These are phyloP conservation scores for Fragum fragum DNA, from an alignment of 2,888 invertebrate genomes.

Conservation along the genomic window DNA sequence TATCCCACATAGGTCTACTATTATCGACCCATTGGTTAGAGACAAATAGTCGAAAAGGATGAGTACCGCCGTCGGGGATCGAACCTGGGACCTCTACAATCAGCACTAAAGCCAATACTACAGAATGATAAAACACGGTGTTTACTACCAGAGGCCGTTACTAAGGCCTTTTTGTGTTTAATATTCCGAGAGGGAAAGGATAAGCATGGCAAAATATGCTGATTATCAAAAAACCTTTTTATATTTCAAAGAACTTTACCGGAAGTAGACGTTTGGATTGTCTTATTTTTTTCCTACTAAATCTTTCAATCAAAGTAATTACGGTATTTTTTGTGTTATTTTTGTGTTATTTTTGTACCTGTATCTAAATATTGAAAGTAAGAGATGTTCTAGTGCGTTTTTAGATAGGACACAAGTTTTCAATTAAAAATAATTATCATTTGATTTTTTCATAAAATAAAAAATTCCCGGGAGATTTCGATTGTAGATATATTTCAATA, in stretches of 20 bases:
- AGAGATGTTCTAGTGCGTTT: background rate
- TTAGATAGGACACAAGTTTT: background rate
- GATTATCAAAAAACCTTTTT: background rate
- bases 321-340: background rate
- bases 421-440: background rate
- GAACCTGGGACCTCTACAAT: too few relatives aligned
- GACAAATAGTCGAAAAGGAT: too few relatives aligned
- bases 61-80: too few relatives aligned
- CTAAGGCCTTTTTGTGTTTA: background rate
- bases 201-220: background rate
- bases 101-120: too few relatives aligned
- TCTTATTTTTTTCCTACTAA: slow-evolving; percentile 9
- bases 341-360: slow-evolving; percentile 2
- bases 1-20: too few relatives aligned
- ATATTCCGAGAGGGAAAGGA: background rate
- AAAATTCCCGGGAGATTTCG: too few relatives aligned
- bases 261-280: slow-evolving; percentile 12
- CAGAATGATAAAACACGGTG: too few relatives aligned
- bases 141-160: too few relatives aligned
- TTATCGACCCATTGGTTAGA: too few relatives aligned
- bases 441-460: too few relatives aligned
- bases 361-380: background rate
- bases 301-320: slow-evolving; percentile 11
- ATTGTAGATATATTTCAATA: too few relatives aligned
- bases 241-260: slow-evolving; percentile 8